Evolutionary conservation across 2,888 invertebrate genomes (phyloP).

Genomic region (Loripinus fragilis): DNA sequence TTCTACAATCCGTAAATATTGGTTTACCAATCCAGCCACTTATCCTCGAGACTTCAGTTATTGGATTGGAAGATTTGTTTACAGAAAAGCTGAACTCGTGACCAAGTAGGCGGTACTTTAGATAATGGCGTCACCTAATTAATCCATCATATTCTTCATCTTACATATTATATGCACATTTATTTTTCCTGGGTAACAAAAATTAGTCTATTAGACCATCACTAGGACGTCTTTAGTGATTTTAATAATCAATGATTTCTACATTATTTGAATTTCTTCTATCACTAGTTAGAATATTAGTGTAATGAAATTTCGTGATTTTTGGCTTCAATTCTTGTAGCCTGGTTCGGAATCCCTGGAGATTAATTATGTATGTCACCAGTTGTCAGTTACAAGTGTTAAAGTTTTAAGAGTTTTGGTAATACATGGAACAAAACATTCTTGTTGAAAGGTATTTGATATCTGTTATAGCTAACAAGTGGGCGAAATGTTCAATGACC

Average conservation of each 20-base stretch:
- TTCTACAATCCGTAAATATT: too few relatives aligned
- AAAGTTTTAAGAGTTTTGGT: constrained; percentile 56
- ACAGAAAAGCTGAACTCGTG: not conserved
- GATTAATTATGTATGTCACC: constrained; percentile 57
- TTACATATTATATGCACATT: constrained; percentile 4
- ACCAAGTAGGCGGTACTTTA: not conserved
- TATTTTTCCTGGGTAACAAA: constrained; percentile 22
- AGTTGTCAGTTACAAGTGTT: constrained; percentile 60
- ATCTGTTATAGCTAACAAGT: constrained; percentile 7
- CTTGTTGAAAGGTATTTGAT: constrained; percentile 21
- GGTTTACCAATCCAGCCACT: too few relatives aligned
- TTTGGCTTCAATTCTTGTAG: not conserved
- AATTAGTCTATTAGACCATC: constrained; percentile 15
- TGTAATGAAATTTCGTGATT: constrained; percentile 1
- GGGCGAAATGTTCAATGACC: constrained; percentile 18
- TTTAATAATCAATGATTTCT: constrained; percentile 9
- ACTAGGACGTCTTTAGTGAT: not conserved
- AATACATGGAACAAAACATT: constrained; percentile 41
- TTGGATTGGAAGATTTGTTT: not conserved
- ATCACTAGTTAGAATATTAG: not conserved
- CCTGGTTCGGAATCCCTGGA: constrained; percentile 15
- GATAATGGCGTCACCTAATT: not conserved
- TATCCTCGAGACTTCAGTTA: too few relatives aligned
- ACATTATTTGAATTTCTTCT: not conserved
- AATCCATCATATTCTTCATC: constrained; percentile 8